Base-by-base conservation (phyloP, 1,140 invertebrate species). In the Aplysia californica region DNA sequence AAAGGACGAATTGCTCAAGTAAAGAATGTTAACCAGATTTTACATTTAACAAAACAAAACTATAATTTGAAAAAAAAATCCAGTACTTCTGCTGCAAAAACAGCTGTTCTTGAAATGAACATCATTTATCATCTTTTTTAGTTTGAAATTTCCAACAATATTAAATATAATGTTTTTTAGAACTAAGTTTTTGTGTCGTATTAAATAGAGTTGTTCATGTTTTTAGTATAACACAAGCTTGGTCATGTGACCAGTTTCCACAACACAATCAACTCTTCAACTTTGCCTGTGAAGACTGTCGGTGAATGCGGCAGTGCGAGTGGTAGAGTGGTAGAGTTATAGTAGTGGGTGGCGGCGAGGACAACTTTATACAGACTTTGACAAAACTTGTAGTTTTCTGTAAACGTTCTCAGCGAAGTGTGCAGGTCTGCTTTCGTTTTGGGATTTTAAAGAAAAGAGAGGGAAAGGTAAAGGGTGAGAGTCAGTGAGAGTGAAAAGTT, bases 381-480 rank as follows among this genome's bases (percentile, higher is more conserved):
- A n/a, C n/a, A n/a, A n/a, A n/a, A n/a, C n/a, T n/a, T n/a, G n/a
- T n/a, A n/a, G n/a, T n/a, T n/a, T n/a, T n/a, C n/a, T n/a, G n/a
- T n/a, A n/a, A n/a, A n/a, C n/a, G n/a, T n/a, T n/a, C n/a, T n/a
- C n/a, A n/a, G n/a, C n/a, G n/a, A n/a, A n/a, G n/a, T n/a, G n/a
- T n/a, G n/a, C n/a, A n/a, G n/a, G n/a, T n/a, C n/a, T n/a, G n/a
- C n/a, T n/a, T n/a, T n/a, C n/a, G n/a, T n/a, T n/a, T n/a, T n/a
- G n/a, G n/a, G n/a, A n/a, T n/a, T n/a, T n/a, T n/a, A n/a, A n/a
- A n/a, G n/a, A n/a, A n/a, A n/a, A 38, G 35, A 70, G 33, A 38
- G 67, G 50, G 67, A 70, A 39, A 70, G 67, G 50, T 35, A 70
- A 39, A 70, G 67, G 50, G 67, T 41, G 67, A 70, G 67, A 70